Percentiles rank a stretch among this genome's conserved stretches.
phyloP scores from a whole-genome alignment of 2,797 vertebrate species.

The Microcaecilia unicolor region DNA sequence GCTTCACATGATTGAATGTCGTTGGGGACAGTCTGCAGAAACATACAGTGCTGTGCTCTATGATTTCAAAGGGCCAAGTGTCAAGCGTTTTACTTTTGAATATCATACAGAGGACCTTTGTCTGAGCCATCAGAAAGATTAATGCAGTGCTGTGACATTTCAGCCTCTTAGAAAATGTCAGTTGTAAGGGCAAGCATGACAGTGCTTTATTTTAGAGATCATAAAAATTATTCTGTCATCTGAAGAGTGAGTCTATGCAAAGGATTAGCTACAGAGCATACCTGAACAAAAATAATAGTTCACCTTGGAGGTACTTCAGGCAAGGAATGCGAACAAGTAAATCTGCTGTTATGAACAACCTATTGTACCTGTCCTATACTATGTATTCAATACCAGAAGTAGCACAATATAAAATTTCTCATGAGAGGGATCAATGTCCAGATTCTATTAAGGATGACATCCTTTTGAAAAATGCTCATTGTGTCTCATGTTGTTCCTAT shows the following conservation, averaged over 20 bases:
- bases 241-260: not conserved
- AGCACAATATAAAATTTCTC: too few species aligned
- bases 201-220: not conserved
- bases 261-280: not conserved
- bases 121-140: constrained; percentile 2
- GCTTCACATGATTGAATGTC: not conserved
- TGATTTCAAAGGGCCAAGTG: not conserved
- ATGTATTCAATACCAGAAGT: too few species aligned
- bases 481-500: too few species aligned
- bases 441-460: too few species aligned
- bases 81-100: constrained; percentile 12
- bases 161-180: constrained; percentile 8
- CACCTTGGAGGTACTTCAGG: too few species aligned
- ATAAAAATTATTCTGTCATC: not conserved
- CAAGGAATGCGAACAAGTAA: too few species aligned
- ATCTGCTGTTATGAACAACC: too few species aligned
- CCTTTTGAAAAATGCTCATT: too few species aligned
- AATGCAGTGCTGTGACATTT: not conserved
- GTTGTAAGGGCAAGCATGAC: not conserved
- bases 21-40: not conserved
- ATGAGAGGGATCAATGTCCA: too few species aligned
- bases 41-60: not conserved
- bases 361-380: too few species aligned
- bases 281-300: not conserved
- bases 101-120: fast-evolving